Base-by-base conservation (phyloP, 2,797 vertebrate species). In the Melanotaenia boesemani region DNA sequence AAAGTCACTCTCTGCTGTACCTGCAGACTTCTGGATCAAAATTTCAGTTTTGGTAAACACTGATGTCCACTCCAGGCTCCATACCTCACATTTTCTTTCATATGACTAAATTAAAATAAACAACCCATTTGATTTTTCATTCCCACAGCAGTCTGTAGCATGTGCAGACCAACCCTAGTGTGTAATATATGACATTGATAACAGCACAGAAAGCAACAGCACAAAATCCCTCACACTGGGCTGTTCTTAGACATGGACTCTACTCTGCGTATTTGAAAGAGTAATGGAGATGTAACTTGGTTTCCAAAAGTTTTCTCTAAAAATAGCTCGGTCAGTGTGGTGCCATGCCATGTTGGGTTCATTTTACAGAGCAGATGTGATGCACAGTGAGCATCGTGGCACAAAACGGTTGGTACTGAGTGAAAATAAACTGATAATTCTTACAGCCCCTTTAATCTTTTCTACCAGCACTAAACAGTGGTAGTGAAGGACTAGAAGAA, bases 81-180 rank as follows among this genome's bases (percentile, higher is more conserved):
- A n/a, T 28, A 18, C 6, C 79, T 76, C 74, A 13, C 48, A 15
- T 63, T 86, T 86, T 82, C 63, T 72, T 88, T 75, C 75, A 85
- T 71, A 70, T 76, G 64, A 74, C 71, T 59, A 46, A 80, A 84
- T 79, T 80, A 28, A 81, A 89, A 92, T 93, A 87, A 70, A 87
- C 89, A 93, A 84, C 92, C 87, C 58, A 92, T 90, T 80, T 26
- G 57, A 84, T 85, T 92, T 93, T 94, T 90, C 88, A 86, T 75
- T 80, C 74, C 69, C 50, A 83, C 74, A 70, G 63, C 72, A 75
- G 55, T 54, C 63, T 18, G 87, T 83, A 87, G 89, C 77, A 9
- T 84, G 88, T 77, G 78, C 72, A 72, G 67, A 60, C 70, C 76
- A 66, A 16, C 30, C n/a, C n/a, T n/a, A n/a, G 56, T 61, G 61